Evolutionary conservation across 2,797 vertebrate genomes (phyloP).

Genomic region (Galago senegalensis): DNA sequence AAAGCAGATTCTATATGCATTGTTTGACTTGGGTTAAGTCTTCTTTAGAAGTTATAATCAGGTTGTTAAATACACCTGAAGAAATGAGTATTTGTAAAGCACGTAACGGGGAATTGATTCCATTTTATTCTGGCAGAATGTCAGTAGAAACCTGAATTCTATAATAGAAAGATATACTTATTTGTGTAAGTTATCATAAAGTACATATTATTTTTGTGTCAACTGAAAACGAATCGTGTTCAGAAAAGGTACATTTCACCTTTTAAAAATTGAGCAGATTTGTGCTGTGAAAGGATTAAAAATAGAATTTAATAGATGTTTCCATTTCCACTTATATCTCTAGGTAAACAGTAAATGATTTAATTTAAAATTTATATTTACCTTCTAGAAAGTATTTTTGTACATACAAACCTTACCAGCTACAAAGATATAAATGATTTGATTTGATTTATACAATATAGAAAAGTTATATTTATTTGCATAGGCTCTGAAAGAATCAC

Average conservation of each 20-base stretch:
- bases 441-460: neutral
- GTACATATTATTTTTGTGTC: slow-evolving; percentile 38
- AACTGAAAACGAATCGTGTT: slow-evolving; percentile 13
- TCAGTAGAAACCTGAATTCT: neutral
- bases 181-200: slow-evolving; percentile 51
- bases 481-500: neutral
- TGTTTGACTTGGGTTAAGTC: neutral
- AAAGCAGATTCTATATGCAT: neutral
- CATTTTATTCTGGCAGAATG: neutral
- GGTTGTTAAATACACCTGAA: neutral
- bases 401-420: neutral
- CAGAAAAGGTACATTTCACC: neutral
- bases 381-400: neutral
- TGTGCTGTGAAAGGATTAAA: neutral
- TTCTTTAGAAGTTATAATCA: neutral
- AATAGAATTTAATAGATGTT: slow-evolving; percentile 8
- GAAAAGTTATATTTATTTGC: neutral
- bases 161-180: neutral
- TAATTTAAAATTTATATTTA: neutral
- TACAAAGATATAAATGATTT: neutral
- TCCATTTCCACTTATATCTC: neutral
- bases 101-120: neutral
- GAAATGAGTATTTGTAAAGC: neutral
- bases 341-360: neutral
- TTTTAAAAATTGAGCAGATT: slow-evolving; percentile 39